phyloP scores from a whole-genome alignment of 2,797 vertebrate species.

The Sebastes hopkinsi region DNA sequence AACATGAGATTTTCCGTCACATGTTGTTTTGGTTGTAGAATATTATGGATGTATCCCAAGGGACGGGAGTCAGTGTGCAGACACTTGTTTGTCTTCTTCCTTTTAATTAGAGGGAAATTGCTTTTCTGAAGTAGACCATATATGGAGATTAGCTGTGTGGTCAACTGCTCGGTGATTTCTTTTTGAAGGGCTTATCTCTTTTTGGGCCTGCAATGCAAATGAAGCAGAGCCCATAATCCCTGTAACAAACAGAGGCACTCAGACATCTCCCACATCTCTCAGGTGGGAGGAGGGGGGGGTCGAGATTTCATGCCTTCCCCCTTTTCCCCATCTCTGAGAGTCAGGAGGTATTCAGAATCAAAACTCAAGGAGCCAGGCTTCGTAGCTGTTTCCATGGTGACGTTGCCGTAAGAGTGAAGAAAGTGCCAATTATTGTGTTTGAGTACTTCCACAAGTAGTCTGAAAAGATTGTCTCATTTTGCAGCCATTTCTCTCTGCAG shows the following conservation, averaged over 20 bases:
- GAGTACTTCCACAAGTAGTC: slow-evolving; percentile 69
- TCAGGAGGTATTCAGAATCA: slow-evolving; percentile 58
- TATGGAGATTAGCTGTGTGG: slow-evolving; percentile 47
- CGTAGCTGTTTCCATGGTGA: slow-evolving; percentile 73
- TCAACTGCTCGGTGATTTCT: slow-evolving; percentile 34
- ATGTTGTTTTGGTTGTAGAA: slow-evolving; percentile 28
- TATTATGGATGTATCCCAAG: background rate
- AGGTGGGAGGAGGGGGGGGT: slow-evolving; percentile 1
- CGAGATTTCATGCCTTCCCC: slow-evolving; percentile 36
- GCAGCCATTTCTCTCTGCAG: slow-evolving; percentile 16
- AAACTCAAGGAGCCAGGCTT: slow-evolving; percentile 66
- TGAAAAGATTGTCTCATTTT: slow-evolving; percentile 55
- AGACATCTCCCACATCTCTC: slow-evolving; percentile 39
- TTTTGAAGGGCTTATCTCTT: slow-evolving; percentile 52
- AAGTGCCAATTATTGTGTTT: slow-evolving; percentile 75
- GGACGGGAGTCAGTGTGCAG: background rate
- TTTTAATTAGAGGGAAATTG: slow-evolving; percentile 50
- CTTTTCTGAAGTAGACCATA: slow-evolving; percentile 42
- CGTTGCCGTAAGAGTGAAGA: slow-evolving; percentile 46
- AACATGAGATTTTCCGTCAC: background rate
- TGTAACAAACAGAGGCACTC: slow-evolving; percentile 49
- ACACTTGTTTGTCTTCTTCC: slow-evolving; percentile 29
- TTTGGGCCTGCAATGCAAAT: slow-evolving; percentile 62
- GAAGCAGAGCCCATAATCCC: slow-evolving; percentile 44
- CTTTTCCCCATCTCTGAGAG: slow-evolving; percentile 43